Evolutionary conservation across 2,113 vertebrate genomes (phyloP).

Genomic region (Nestor notabilis): DNA sequence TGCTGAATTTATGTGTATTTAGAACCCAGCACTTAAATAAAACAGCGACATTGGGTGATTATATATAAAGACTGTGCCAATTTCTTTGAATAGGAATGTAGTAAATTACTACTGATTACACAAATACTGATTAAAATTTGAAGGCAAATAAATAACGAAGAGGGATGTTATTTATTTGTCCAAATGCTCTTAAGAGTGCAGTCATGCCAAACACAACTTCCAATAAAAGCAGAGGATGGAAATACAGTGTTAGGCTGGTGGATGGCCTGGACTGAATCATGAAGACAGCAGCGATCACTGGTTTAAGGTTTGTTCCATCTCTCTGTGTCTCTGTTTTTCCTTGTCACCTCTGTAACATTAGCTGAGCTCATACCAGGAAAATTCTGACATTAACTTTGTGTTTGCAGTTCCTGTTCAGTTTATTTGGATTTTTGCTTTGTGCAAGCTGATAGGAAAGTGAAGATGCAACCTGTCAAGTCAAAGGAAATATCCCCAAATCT

Average conservation of each 20-base stretch:
- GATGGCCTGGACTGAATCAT: conserved; percentile 20
- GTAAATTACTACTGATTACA: conserved; percentile 67
- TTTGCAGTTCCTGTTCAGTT: background rate
- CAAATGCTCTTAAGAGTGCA: conserved; percentile 49
- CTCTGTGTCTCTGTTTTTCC: background rate
- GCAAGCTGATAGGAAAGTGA: background rate
- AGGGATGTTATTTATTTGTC: conserved; percentile 69
- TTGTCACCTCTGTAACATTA: background rate
- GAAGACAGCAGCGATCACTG: background rate
- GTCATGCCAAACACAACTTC: conserved; percentile 67
- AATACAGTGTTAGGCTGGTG: background rate
- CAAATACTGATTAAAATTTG: conserved; percentile 70
- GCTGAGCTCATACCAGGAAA: background rate
- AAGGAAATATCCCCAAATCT: background rate
- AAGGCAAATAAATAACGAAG: conserved; percentile 69
- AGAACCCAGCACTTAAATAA: conserved; percentile 50
- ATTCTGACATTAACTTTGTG: background rate
- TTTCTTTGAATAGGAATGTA: conserved; percentile 52
- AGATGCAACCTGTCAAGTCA: background rate
- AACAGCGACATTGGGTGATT: conserved; percentile 15
- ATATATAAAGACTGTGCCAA: conserved; percentile 44
- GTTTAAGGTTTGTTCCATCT: background rate
- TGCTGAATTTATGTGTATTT: conserved; percentile 58
- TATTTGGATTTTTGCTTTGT: background rate
- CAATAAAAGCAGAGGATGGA: conserved; percentile 48